Evolutionary conservation across 2,888 invertebrate genomes (phyloP), one percentile per base, ranked within the genome.

Genomic region (Lasioglossum pauxillum): DNA sequence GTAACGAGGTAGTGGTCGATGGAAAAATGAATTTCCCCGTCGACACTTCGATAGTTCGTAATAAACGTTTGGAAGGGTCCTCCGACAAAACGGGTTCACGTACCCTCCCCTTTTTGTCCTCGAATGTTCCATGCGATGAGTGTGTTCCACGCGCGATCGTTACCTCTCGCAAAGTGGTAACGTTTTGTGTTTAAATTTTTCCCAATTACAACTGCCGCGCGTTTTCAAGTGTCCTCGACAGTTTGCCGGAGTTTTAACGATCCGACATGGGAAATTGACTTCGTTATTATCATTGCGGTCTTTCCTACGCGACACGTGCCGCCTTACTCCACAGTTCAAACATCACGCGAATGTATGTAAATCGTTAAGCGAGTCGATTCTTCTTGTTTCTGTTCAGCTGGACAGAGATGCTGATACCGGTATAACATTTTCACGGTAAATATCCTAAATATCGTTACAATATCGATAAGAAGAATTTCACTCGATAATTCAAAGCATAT

Each of bases 241-340:
- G 88, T 90, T 83, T 78, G 91, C 75, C 81, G 12, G 83, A 89
- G 88, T 88, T 91, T 91, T 91, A 91, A 91, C 89, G 91, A 90
- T 74, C 78, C 82, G 64, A 57, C 83, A 85, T 86, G 84, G 82
- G 71, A 82, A 90, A 91, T 91, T 91, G 90, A 91, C 91, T 88
- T 74, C 74, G 74, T 74, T 74, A 74, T 74, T 53, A 74, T 74
- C 46, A 67, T 67, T 46, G 23, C 77, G 46, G 53, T 23, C 35
- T 35, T 49, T 31, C 35, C 31, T 31, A 23, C 49, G 53, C 74
- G 74, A 31, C 74, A 53, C 74, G 74, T 27, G 74, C 46, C 53
- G 35, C n/a, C 73, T 73, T 49, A 12, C 35, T 53, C n/a, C 7
- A 14, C 74, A 2, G 35, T 35, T 74, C 49, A 19, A 74, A 74